A percentile compares a stretch with the other conserved stretches of the same genome.
Evolutionary conservation across 2,888 invertebrate genomes (phyloP).

Genomic region (Mesoligia furuncula): DNA sequence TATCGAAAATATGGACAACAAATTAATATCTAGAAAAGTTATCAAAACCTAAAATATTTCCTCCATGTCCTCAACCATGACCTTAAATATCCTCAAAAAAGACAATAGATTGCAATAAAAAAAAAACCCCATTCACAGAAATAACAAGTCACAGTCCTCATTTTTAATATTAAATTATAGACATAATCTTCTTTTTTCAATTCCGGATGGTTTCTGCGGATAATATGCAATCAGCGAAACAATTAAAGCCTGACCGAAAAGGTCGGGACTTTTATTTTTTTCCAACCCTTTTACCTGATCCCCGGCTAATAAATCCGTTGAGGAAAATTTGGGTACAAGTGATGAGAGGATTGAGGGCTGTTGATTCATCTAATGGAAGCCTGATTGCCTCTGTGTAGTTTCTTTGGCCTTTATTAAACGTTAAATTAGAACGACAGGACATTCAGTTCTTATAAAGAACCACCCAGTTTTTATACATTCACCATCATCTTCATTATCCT

Average conservation of each 20-base stretch:
- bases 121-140: conserved; percentile 13
- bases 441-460: not conserved
- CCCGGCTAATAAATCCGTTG: conserved; percentile 73
- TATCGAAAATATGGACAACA: not conserved
- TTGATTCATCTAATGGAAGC: not conserved
- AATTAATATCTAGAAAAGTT: not conserved
- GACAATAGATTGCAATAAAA: not conserved
- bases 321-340: conserved; percentile 57
- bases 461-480: not conserved
- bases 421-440: not conserved
- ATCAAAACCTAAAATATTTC: not conserved
- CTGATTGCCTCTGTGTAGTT: not conserved
- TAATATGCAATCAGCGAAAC: conserved; percentile 78
- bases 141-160: conserved; percentile 19
- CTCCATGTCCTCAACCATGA: not conserved
- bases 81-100: not conserved
- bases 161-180: conserved; percentile 49
- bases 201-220: conserved; percentile 68
- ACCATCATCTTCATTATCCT: not conserved
- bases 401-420: not conserved
- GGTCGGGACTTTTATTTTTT: conserved; percentile 70
- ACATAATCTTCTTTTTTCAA: conserved; percentile 55
- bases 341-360: not conserved
- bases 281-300: conserved; percentile 71
- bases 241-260: conserved; percentile 73